These are phyloP conservation scores for Drosophila niveifrons DNA, from an alignment of 2,888 invertebrate species.

Conservation along the genomic window DNA sequence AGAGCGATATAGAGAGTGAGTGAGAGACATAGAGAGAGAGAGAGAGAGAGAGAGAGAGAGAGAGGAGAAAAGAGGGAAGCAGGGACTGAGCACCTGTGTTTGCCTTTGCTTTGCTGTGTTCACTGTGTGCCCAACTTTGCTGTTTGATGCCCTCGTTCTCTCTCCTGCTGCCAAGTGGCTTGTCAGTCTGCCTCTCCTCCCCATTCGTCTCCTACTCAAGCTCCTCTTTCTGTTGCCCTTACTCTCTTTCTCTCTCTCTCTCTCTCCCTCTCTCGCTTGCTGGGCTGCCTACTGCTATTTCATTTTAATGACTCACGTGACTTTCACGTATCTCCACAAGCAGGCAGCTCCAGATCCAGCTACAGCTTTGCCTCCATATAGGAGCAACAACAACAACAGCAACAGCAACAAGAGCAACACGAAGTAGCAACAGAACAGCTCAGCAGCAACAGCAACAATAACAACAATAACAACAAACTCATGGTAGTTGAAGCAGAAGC, in stretches of 20 bases:
- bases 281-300: slow-evolving; percentile 69
- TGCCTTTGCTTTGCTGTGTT: slow-evolving; percentile 45
- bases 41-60: background rate
- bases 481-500: slow-evolving; percentile 55
- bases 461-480: slow-evolving; percentile 29
- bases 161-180: background rate
- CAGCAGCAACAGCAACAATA: slow-evolving; percentile 22
- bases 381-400: slow-evolving; percentile 21
- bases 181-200: background rate
- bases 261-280: background rate
- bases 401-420: slow-evolving; percentile 16
- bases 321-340: slow-evolving; percentile 73
- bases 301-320: slow-evolving; percentile 80
- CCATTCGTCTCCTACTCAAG: background rate
- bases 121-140: slow-evolving; percentile 32
- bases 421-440: slow-evolving; percentile 16
- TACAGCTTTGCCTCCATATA: slow-evolving; percentile 32
- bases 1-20: background rate
- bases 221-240: too few relatives aligned
- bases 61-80: background rate
- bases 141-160: slow-evolving; percentile 9
- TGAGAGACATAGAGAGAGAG: background rate
- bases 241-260: background rate
- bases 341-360: slow-evolving; percentile 41
- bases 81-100: slow-evolving; percentile 54